phyloP scores from a whole-genome alignment of 2,888 invertebrate species.

The Ernsta delagoae region DNA sequence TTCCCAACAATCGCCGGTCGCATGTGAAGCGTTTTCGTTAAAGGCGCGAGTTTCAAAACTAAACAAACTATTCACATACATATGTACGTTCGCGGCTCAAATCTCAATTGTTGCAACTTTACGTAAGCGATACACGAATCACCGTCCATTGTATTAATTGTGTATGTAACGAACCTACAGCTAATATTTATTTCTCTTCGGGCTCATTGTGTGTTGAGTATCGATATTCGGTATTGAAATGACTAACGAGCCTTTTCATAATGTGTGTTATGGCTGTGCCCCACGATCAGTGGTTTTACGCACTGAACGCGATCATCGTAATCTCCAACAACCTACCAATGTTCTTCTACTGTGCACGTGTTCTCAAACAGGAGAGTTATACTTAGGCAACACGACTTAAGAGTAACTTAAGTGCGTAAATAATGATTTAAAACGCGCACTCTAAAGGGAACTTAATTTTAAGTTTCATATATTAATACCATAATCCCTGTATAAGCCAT shows the following conservation, averaged over 20 bases:
- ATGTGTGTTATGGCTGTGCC: neutral
- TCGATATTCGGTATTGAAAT: neutral
- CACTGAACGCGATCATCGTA: too few relatives aligned
- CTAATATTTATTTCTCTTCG: constrained; percentile 17
- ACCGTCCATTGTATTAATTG: constrained; percentile 68
- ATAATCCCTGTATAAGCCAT: too few relatives aligned
- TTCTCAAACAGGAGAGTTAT: too few relatives aligned
- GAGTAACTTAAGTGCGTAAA: too few relatives aligned
- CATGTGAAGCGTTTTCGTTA: neutral
- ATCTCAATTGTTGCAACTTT: constrained; percentile 54
- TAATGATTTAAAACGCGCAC: too few relatives aligned
- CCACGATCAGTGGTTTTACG: too few relatives aligned
- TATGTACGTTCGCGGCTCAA: constrained; percentile 29
- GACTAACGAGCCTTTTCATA: constrained; percentile 14
- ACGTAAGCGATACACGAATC: constrained; percentile 64
- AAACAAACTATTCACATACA: constrained; percentile 64
- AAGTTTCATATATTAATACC: too few relatives aligned
- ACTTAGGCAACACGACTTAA: too few relatives aligned
- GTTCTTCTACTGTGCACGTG: too few relatives aligned
- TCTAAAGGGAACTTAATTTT: too few relatives aligned
- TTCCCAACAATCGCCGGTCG: constrained; percentile 1
- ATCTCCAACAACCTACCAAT: too few relatives aligned
- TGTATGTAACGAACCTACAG: constrained; percentile 13
- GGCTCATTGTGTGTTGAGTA: constrained; percentile 13
- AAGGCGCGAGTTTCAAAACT: constrained; percentile 56